phyloP scores from a whole-genome alignment of 2,113 vertebrate species.

The Onychostruthus taczanowskii region DNA sequence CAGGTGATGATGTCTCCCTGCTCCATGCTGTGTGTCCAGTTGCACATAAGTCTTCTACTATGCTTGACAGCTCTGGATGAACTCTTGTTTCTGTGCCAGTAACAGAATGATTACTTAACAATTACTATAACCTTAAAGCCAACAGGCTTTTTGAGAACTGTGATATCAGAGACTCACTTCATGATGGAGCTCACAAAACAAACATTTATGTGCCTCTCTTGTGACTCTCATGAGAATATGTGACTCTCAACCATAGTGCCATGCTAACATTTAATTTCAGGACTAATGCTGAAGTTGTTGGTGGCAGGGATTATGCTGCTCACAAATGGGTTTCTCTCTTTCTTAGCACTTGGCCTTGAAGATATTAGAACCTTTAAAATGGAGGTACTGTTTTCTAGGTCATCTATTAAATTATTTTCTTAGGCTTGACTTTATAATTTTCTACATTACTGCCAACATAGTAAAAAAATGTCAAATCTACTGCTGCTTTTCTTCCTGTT shows the following conservation, averaged over 20 bases:
- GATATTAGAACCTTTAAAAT: neutral
- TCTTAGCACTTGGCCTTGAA: neutral
- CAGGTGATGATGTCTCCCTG: neutral
- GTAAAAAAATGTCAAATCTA: neutral
- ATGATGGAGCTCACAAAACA: neutral
- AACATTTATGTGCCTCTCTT: neutral
- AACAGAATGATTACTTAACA: neutral
- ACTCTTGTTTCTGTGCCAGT: neutral
- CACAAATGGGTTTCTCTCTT: neutral
- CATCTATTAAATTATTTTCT: neutral
- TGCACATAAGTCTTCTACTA: neutral
- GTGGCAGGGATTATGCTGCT: neutral
- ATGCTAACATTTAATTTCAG: neutral
- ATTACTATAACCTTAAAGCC: neutral
- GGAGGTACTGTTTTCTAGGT: neutral
- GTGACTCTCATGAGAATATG: no score
- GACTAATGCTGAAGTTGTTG: neutral
- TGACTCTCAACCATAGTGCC: neutral
- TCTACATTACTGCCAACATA: neutral
- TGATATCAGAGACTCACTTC: neutral
- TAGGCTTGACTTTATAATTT: neutral
- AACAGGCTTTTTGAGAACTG: neutral
- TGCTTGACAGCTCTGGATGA: neutral
- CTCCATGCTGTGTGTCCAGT: neutral
- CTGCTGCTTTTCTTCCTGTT: neutral